Conservation (phyloP, 2,797 vertebrate genomes). For the Falco berigora region DNA sequence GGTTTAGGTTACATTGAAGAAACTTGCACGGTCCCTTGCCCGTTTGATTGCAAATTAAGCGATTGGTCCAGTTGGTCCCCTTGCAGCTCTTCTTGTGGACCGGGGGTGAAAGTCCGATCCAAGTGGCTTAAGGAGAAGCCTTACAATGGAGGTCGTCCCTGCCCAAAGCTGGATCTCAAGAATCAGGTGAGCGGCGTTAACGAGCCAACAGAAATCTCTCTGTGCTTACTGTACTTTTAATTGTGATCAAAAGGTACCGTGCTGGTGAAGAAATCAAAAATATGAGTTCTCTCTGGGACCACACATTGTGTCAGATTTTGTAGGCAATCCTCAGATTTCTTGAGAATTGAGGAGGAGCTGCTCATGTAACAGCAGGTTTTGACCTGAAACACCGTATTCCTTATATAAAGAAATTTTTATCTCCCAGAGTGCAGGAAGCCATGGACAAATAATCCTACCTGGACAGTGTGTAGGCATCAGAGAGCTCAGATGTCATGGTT, state of each 20-base stretch:
- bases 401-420: not conserved
- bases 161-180: constrained; percentile 92
- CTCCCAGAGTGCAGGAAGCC: not conserved
- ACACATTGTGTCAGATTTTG: not conserved
- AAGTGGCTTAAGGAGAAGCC: constrained; percentile 97
- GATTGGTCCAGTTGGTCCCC: constrained; percentile 93
- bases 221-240: not conserved
- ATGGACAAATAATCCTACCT: not conserved
- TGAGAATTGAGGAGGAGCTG: not conserved
- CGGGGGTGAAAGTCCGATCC: constrained; percentile 86
- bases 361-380: not conserved
- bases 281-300: not conserved
- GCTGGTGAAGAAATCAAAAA: not conserved
- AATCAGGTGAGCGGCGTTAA: constrained; percentile 87
- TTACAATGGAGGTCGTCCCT: constrained; percentile 91
- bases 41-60: constrained; percentile 94
- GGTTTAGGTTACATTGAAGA: constrained; percentile 87
- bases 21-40: constrained; percentile 86
- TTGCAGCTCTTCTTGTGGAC: constrained; percentile 88
- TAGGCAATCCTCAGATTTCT: not conserved
- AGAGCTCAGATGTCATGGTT: not conserved
- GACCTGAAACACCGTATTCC: not conserved
- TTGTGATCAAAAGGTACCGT: not conserved
- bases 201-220: not conserved
- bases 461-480: not conserved